These are phyloP conservation scores for Lysandra bellargus DNA, from an alignment of 2,888 invertebrate species.

Conservation along the genomic window DNA sequence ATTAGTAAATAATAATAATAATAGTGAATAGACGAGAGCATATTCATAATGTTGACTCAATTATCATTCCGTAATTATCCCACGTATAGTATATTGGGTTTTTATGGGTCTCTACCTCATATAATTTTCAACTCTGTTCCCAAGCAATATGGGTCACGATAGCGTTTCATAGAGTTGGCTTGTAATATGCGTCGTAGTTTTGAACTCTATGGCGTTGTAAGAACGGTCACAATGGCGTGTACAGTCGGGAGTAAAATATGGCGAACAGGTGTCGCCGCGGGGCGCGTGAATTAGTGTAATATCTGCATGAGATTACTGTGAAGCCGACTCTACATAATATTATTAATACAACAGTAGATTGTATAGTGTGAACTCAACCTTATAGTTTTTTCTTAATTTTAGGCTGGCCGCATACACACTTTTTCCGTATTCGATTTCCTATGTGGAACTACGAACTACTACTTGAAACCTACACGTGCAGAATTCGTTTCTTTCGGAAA, in stretches of 20 bases:
- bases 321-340: neutral
- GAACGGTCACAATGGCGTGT: neutral
- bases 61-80: slow-evolving; percentile 8
- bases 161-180: neutral
- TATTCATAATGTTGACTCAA: slow-evolving; percentile 12
- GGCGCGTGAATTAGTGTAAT: slow-evolving; percentile 13
- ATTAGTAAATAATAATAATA: neutral
- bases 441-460: too few relatives aligned
- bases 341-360: too few relatives aligned
- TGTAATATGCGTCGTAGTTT: neutral
- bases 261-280: slow-evolving; percentile 20
- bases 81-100: neutral
- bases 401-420: too few relatives aligned
- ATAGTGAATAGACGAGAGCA: neutral
- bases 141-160: neutral
- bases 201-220: neutral
- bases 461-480: too few relatives aligned
- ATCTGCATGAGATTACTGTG: neutral
- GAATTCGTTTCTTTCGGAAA: too few relatives aligned
- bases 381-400: neutral
- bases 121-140: neutral
- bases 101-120: neutral
- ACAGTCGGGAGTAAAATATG: neutral
- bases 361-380: neutral
- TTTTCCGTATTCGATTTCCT: too few relatives aligned